phyloP scores from a whole-genome alignment of 1,140 invertebrate genomes.

The Drosophila mojavensis region DNA sequence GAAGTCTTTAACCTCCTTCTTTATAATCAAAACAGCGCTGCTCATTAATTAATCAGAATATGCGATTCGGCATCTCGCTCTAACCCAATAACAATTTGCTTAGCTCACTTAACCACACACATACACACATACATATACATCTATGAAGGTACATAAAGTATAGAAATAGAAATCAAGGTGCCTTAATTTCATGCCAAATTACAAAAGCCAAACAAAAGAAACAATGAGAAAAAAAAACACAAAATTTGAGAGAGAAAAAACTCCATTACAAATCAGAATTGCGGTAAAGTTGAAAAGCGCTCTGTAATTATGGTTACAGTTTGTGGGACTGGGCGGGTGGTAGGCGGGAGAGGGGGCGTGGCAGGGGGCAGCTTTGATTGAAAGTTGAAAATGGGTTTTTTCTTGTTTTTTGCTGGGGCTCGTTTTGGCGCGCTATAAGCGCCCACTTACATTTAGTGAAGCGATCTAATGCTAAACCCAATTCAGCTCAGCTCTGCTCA shows the following conservation, averaged over 20 bases:
- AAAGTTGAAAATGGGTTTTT: constrained; percentile 74
- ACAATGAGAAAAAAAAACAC: constrained; percentile 43
- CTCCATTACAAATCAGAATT: constrained; percentile 74
- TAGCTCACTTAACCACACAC: background rate
- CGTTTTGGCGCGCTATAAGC: constrained; percentile 22
- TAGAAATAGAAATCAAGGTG: constrained; percentile 35
- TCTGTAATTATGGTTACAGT: constrained; percentile 67
- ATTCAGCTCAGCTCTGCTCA: constrained; percentile 26
- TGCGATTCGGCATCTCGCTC: background rate
- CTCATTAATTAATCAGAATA: too few relatives aligned
- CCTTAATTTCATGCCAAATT: constrained; percentile 44
- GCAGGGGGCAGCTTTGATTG: constrained; percentile 54
- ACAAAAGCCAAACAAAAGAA: constrained; percentile 32
- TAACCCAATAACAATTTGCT: background rate
- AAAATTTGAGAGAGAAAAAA: constrained; percentile 5
- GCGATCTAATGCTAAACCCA: constrained; percentile 57
- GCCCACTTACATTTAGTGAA: constrained; percentile 44
- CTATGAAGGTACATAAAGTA: background rate
- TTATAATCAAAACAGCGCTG: too few relatives aligned
- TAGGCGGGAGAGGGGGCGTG: background rate
- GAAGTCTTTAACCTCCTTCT: too few relatives aligned
- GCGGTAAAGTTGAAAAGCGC: constrained; percentile 75
- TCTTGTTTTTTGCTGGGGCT: background rate
- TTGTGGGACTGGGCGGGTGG: constrained; percentile 1
- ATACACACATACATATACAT: background rate